Conservation (phyloP, 1,140 invertebrate species). For the Drosophila navojoa region DNA sequence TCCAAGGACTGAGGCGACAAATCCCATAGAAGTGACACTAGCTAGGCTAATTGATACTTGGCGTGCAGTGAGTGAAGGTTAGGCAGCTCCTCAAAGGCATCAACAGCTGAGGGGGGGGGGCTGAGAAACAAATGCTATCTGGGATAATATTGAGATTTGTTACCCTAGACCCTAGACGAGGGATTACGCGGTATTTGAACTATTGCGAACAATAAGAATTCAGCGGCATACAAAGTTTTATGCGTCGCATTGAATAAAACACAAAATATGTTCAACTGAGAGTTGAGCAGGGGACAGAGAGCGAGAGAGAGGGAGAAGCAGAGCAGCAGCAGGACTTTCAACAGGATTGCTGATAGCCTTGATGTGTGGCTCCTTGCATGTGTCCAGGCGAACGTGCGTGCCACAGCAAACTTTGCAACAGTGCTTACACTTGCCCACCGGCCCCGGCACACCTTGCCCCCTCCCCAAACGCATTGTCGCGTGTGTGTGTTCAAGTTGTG, state of each 20-base stretch:
- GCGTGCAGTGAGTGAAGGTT: not conserved
- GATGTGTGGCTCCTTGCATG: conserved; percentile 29
- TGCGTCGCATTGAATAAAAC: conserved; percentile 70
- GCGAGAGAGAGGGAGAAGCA: conserved; percentile 4
- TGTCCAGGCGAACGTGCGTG: conserved; percentile 40
- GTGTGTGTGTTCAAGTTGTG: conserved; percentile 33
- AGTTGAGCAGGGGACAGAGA: conserved; percentile 28
- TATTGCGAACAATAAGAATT: conserved; percentile 16
- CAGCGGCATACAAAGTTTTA: conserved; percentile 62
- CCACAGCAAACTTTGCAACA: conserved; percentile 15
- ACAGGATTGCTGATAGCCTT: conserved; percentile 3
- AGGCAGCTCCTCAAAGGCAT: too few species aligned
- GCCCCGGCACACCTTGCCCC: not conserved
- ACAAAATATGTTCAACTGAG: conserved; percentile 61
- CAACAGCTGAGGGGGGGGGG: too few species aligned
- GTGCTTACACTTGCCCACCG: conserved; percentile 9
- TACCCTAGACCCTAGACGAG: too few species aligned
- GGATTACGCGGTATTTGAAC: not conserved
- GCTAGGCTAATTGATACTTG: too few species aligned
- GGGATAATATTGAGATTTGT: too few species aligned
- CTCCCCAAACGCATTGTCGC: conserved; percentile 6
- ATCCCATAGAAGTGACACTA: too few species aligned
- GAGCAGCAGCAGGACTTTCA: not conserved
- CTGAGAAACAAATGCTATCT: too few species aligned
- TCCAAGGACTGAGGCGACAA: too few species aligned